phyloP scores from a whole-genome alignment of 1,140 invertebrate genomes.

The Reticulitermes speratus region DNA sequence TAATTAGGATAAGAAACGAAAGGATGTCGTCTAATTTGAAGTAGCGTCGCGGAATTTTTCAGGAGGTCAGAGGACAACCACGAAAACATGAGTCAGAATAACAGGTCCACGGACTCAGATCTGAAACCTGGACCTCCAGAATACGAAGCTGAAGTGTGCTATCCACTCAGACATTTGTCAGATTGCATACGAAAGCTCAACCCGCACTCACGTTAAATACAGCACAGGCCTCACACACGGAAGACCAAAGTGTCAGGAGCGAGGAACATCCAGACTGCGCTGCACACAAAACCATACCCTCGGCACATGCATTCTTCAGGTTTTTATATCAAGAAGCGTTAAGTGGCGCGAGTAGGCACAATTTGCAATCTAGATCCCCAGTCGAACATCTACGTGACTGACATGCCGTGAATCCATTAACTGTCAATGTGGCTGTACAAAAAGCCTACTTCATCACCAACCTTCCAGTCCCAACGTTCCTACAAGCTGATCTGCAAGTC shows the following conservation, averaged over 20 bases:
- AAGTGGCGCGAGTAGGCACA: not conserved
- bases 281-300: not conserved
- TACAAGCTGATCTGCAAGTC: not conserved
- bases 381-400: not conserved
- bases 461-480: not conserved
- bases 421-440: conserved; percentile 5
- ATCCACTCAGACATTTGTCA: too few relatives aligned
- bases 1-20: too few relatives aligned
- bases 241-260: not conserved
- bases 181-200: too few relatives aligned
- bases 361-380: not conserved
- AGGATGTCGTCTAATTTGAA: too few relatives aligned
- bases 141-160: too few relatives aligned
- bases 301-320: not conserved
- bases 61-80: too few relatives aligned
- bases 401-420: not conserved
- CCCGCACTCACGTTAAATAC: too few relatives aligned
- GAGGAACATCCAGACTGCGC: not conserved
- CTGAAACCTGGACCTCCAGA: too few relatives aligned
- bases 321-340: not conserved
- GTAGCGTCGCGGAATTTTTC: too few relatives aligned
- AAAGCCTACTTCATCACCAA: not conserved
- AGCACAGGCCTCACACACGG: not conserved
- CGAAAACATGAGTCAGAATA: too few relatives aligned
- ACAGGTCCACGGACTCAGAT: too few relatives aligned